Base-by-base conservation (phyloP, 2,113 vertebrate genomes). In the Sialia sialis region DNA sequence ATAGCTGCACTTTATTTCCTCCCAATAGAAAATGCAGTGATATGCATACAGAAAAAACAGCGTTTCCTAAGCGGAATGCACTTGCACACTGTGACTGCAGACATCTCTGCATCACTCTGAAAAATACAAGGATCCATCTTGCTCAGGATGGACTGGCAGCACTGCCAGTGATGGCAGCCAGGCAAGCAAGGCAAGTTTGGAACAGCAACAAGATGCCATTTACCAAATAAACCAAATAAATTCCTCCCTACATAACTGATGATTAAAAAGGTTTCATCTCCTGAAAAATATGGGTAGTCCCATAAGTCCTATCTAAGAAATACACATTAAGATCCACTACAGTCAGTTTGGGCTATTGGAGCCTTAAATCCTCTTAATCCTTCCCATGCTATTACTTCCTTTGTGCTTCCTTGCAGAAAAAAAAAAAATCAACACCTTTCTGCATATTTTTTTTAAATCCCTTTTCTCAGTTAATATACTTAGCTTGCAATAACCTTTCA, bases 81-180 rank as follows among this genome's bases (percentile, higher is more conserved):
- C 3, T 0, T 19, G 6, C 11, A 43, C 6, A 1, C 7, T 5
- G 4, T 15, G 12, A 68, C 56, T 3, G 2, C 32, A 43, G 41
- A 20, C 7, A 52, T 52, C 25, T 39, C 58, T 64, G n/a, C 15
- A 10, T 29, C 64, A 16, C 38, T 52, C 39, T 34, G 19, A 32
- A 39, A 92, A 88, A 86, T 1, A 14, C 6, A 91, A 43, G 23
- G 10, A 44, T 5, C 3, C 13, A 10, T 36, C 39, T 46, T 7
- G 29, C 0, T 41, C 25, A 60, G n/a, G 27, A 72, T 56, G 8
- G 25, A 16, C 1, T 55, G 23, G 22, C 29, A 64, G 51, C 38
- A 48, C 12, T 27, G 26, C 27, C 73, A 38, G 1, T 46, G 63
- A 30, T 14, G 3, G 39, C 5, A 51, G 22, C 32, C 49, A 63